Evolutionary conservation across 2,888 invertebrate species (phyloP), one percentile per base, ranked within the genome.

Genomic region (Tenthredo scrophulariae): DNA sequence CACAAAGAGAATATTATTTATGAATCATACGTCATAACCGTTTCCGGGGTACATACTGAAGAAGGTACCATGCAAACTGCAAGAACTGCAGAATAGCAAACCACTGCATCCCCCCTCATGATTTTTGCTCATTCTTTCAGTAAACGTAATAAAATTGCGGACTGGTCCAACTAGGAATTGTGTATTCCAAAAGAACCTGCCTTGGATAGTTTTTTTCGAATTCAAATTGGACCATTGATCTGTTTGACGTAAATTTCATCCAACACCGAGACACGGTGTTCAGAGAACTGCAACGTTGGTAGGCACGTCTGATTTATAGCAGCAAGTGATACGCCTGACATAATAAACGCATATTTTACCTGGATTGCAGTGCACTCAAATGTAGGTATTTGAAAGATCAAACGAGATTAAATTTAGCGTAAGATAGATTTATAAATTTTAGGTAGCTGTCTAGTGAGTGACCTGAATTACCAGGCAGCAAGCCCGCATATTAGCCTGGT

Each of bases 401-500:
- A 80, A 80, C 58, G 80, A 33, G 80, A 22, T 62, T 80, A 62
- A 62, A 37, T 80, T 62, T 80, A 80, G 77, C 50, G n/a, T 54
- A 18, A 46, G 62, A 33, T 58, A 26, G 33, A 40, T n/a, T 5
- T 22, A 40, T 62, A 62, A 10, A 50, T 80, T 80, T 80, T 33
- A 80, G 80, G 50, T 50, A 50, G 18, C 75, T 43, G 43, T 7
- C 18, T 77, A n/a, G 18, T 77, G 26, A 26, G 29, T 62, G 58
- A 58, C 80, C 80, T 62, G 62, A 80, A 80, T 80, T 62, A 62
- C 50, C 26, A 15, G 40, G 22, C 46, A 46, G 46, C 46, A 4
- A 58, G 37, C 37, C 58, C 58, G 80, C 80, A 80, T 80, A 80
- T 80, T 22, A 22, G 58, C 40, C 40, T 22, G 18, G 22, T 80